Conservation (phyloP, 2,113 vertebrate genomes). For the Oryzias javanicus region DNA sequence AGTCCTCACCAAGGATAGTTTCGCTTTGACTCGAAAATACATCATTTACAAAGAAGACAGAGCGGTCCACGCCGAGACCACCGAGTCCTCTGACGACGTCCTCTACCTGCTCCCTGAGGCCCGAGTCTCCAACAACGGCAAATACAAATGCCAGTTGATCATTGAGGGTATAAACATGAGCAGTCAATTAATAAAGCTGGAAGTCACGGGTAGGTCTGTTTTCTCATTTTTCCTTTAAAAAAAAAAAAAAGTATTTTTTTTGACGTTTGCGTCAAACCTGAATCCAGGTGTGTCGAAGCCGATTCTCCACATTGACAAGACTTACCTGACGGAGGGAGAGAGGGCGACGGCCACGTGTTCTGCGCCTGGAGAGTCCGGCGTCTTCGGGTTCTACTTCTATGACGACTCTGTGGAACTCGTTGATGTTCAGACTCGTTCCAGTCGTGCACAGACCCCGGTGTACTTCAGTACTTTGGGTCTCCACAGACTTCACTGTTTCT, state of each 20-base stretch:
- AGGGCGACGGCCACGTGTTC: slow-evolving; percentile 47
- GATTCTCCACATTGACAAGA: slow-evolving; percentile 35
- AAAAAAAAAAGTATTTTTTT: no score
- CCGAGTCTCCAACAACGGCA: slow-evolving; percentile 60
- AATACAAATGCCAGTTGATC: slow-evolving; percentile 61
- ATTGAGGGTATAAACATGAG: fast-evolving
- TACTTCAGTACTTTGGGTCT: slow-evolving; percentile 2
- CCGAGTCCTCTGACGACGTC: slow-evolving; percentile 5
- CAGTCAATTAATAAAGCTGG: slow-evolving; percentile 33
- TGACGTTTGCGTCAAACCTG: no score
- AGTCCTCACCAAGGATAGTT: slow-evolving; percentile 1
- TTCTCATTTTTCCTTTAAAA: no score
- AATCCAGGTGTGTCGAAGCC: slow-evolving; percentile 66
- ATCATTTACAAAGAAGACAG: slow-evolving; percentile 54
- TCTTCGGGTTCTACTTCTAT: slow-evolving; percentile 56
- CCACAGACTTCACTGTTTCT: slow-evolving; percentile 58
- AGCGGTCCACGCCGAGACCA: slow-evolving; percentile 29
- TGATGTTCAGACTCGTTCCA: fast-evolving
- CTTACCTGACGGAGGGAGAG: slow-evolving; percentile 49
- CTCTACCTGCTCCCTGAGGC: slow-evolving; percentile 34
- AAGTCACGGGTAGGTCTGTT: slow-evolving; percentile 63
- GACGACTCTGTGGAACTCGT: slow-evolving; percentile 15
- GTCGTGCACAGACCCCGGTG: background rate
- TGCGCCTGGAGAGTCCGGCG: slow-evolving; percentile 53
- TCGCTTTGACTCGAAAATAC: slow-evolving; percentile 39